Percentiles rank a stretch among this genome's conserved stretches.
Conservation (phyloP, 2,888 invertebrate species). For the Machimus atricapillus region DNA sequence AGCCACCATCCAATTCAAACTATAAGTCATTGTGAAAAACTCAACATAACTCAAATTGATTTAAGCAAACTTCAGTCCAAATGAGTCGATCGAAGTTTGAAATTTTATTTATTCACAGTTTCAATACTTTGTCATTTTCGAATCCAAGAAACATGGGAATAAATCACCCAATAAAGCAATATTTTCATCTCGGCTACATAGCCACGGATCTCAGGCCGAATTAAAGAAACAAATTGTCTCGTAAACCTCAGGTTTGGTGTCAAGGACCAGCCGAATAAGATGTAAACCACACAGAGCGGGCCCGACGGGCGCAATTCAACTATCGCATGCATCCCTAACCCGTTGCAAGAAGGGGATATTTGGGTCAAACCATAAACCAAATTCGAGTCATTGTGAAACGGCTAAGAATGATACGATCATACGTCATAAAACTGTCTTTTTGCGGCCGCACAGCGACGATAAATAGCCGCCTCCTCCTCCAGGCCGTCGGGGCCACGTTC, state of each 20-base stretch:
- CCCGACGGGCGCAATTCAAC: background rate
- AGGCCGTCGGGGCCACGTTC: background rate
- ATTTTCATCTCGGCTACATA: background rate
- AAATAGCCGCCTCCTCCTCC: background rate
- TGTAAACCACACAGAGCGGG: background rate
- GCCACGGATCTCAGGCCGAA: background rate
- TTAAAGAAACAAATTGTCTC: conserved; percentile 10
- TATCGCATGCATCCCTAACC: background rate
- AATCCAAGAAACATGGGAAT: background rate
- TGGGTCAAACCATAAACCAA: conserved; percentile 26
- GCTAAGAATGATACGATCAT: conserved; percentile 5
- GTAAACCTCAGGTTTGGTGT: background rate
- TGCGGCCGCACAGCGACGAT: background rate
- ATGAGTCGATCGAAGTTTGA: background rate
- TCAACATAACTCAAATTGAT: background rate
- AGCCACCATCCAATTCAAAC: background rate
- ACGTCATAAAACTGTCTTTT: conserved; percentile 24
- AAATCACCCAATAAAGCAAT: background rate
- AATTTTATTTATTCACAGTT: background rate
- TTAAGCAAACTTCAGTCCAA: background rate
- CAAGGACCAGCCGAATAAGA: background rate
- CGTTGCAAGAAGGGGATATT: background rate
- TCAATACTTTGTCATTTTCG: background rate
- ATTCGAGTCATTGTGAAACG: conserved; percentile 16
- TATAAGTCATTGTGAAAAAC: background rate